Base-by-base conservation (phyloP, 2,888 invertebrate species). In the Orthosia cruda region DNA sequence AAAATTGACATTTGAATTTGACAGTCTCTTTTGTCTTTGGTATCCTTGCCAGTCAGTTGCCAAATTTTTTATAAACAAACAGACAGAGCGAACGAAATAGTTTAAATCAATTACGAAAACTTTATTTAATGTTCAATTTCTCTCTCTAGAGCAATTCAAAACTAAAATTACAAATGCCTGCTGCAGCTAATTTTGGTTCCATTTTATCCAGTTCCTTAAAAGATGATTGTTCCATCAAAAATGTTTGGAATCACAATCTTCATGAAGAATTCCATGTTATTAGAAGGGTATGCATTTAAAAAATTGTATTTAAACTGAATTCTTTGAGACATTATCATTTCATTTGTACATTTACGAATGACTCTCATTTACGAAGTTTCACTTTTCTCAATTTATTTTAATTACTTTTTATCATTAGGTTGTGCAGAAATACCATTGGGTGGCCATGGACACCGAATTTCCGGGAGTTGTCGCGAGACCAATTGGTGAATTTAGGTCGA, bases 391-490 rank as follows among this genome's bases (percentile, higher is more conserved):
- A 40, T 20, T 18, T 11, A 50, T n/a, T 40, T 40, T 40, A 40
- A 40, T 40, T 40, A 40, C 7, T 40, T 66, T 73, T 59, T n/a
- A 52, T 59, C 18, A 59, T n/a, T 76, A 97, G 97, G 97, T 98
- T 86, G 98, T 98, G 32, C 98, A 98, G 92, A 98, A 98, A 89
- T 98, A 98, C 93, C 98, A 98, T 88, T 98, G 98, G 97, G 98
- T 98, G 66, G 98, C 98, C 55, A 98, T 98, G 99, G 99, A 99
- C 94, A 99, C 99, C 45, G 99, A 99, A 95, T 99, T 99, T 96
- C 99, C 99, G 7, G 99, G 99, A 62, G 99, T 99, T 32, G 99
- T 99, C 49, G 99, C 99, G 18, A 97, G 99, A 80, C 99, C 99
- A 0, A 98, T 99, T 88, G 99, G 99, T 65, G 99, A 99, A 96